Evolutionary conservation across 2,113 vertebrate genomes (phyloP), one percentile per base, ranked within the genome.

Genomic region (Merops nubicus): DNA sequence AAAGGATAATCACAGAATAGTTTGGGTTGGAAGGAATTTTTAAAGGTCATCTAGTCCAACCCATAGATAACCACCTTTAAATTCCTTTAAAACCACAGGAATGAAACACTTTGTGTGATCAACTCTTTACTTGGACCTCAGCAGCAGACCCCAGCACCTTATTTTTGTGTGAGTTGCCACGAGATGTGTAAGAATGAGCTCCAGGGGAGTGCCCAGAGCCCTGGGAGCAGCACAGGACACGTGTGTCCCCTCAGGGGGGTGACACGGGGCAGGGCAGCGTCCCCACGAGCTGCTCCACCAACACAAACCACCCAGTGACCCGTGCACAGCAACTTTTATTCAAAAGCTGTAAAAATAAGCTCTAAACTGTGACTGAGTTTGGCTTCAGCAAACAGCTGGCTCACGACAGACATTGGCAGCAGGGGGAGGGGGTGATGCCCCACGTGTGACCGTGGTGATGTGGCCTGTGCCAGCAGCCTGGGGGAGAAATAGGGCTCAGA

Each of bases 341-440:
- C 47, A 38, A 77, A 85, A 82, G 90, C 89, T 38, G 68, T 67
- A 94, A 84, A 85, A 96, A 80, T 18, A 47, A 85, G 88, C 81
- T 95, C 92, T 45, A 8, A 88, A 83, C 78, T 15, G 3, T 9
- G 48, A 11, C 65, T 2, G n/a, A 93, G 73, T 97, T 98, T 97
- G 97, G 97, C 97, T 95, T 79, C 59, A 2, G 63, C 57, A 68
- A 43, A 45, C 12, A 33, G 45, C 65, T 3, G 29, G 67, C 64
- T 36, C 47, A 38, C 42, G 54, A 54, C 34, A 54, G 75, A 53
- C 12, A 48, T 79, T 98, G 98, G 98, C 98, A 95, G 34, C 15
- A 9, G 38, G 3, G 31, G 12, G 47, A 23, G 31, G 11, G 47
- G 29, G 22, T 25, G 7, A 33, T 4, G 7, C 9, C 64, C 38